These are phyloP conservation scores for Hemistola chrysoprasaria DNA, from an alignment of 2,888 invertebrate genomes.

Conservation along the genomic window DNA sequence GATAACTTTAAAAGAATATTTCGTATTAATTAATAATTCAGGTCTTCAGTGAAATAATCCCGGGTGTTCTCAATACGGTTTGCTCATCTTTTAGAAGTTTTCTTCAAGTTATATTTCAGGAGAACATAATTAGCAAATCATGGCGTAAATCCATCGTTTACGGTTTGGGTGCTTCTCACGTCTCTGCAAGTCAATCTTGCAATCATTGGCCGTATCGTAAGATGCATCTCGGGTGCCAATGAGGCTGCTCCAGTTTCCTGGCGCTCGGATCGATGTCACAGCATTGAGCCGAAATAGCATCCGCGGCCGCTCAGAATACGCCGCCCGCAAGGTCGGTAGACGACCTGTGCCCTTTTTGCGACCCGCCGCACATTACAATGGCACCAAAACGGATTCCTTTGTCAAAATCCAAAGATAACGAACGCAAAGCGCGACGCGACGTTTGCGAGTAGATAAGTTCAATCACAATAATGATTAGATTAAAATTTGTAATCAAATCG, in stretches of 20 bases:
- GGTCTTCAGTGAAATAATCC: too few relatives aligned
- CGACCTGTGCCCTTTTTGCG: slow-evolving; percentile 63
- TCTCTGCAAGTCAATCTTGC: slow-evolving; percentile 47
- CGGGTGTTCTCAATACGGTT: too few relatives aligned
- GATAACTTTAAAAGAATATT: too few relatives aligned
- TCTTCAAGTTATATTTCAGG: slow-evolving; percentile 13
- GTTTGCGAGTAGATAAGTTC: too few relatives aligned
- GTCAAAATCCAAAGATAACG: slow-evolving; percentile 34
- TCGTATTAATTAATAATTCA: too few relatives aligned
- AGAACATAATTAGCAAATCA: slow-evolving; percentile 8
- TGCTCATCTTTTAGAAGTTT: too few relatives aligned
- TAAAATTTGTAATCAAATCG: too few relatives aligned
- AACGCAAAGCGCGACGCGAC: slow-evolving; percentile 14
- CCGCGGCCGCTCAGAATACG: slow-evolving; percentile 59
- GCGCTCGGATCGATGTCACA: slow-evolving; percentile 60
- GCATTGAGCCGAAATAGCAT: slow-evolving; percentile 55
- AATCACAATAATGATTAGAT: too few relatives aligned
- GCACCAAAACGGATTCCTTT: slow-evolving; percentile 40
- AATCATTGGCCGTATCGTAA: slow-evolving; percentile 48
- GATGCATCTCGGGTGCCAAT: slow-evolving; percentile 69
- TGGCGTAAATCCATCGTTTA: slow-evolving; percentile 29
- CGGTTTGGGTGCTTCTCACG: slow-evolving; percentile 27
- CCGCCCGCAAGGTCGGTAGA: slow-evolving; percentile 58
- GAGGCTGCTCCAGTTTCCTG: slow-evolving; percentile 64
- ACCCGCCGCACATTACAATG: slow-evolving; percentile 46